Evolutionary conservation across 2,113 vertebrate species (phyloP).

Genomic region (Tylochromis polylepis): DNA sequence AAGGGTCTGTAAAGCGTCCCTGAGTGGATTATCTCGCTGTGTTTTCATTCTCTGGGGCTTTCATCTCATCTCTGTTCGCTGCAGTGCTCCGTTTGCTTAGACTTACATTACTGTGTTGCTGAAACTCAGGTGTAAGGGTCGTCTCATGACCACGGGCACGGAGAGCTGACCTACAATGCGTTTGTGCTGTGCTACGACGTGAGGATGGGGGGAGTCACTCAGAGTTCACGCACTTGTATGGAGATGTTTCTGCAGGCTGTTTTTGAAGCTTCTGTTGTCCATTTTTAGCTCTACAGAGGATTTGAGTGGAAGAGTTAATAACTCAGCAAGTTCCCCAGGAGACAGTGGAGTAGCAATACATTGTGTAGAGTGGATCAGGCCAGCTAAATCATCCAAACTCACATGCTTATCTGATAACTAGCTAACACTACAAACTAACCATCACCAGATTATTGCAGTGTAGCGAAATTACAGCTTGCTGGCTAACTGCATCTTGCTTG

Average conservation of each 20-base stretch:
- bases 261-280: neutral
- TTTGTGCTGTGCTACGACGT: neutral
- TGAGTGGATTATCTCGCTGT: neutral
- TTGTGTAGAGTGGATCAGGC: neutral
- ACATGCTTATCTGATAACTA: neutral
- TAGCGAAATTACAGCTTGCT: too few species aligned
- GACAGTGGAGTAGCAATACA: neutral
- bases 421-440: neutral
- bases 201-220: neutral
- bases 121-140: slow-evolving; percentile 13
- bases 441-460: too few species aligned
- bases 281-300: neutral
- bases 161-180: slow-evolving; percentile 24
- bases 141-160: slow-evolving; percentile 14
- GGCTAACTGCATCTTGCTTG: too few species aligned
- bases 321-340: neutral
- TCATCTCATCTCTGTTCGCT: slow-evolving; percentile 22
- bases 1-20: neutral
- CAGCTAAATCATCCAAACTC: neutral
- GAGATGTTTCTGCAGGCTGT: neutral
- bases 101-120: slow-evolving; percentile 1
- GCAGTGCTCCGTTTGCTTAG: neutral
- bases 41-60: neutral
- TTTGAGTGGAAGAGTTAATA: neutral
- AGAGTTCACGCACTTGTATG: neutral